These are phyloP conservation scores for Gambelia wislizenii DNA, from an alignment of 2,797 vertebrate species.

Conservation along the genomic window DNA sequence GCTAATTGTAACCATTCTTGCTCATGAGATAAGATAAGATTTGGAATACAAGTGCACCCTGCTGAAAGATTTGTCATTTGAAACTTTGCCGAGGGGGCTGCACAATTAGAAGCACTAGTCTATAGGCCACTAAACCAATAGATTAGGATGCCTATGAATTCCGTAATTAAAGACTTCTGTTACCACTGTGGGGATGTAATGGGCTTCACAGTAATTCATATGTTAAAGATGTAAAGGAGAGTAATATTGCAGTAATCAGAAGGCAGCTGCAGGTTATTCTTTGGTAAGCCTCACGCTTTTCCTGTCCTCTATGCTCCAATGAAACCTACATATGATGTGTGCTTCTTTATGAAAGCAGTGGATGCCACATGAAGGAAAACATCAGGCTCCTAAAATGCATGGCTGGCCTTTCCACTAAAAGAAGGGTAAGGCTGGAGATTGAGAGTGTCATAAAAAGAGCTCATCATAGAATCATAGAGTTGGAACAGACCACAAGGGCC, in stretches of 20 bases:
- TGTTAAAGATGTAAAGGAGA: conserved; percentile 24
- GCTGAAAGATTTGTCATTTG: conserved; percentile 55
- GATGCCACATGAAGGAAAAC: too few species aligned
- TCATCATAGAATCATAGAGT: too few species aligned
- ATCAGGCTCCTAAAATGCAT: too few species aligned
- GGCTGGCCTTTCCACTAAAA: too few species aligned
- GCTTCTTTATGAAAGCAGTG: background rate
- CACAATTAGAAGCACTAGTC: conserved; percentile 33
- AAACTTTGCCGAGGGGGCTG: conserved; percentile 56
- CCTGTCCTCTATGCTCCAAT: background rate
- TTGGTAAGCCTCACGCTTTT: conserved; percentile 8
- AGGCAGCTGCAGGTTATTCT: background rate
- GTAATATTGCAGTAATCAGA: conserved; percentile 8
- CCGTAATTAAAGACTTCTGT: conserved; percentile 52
- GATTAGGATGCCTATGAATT: background rate
- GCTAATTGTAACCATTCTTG: conserved; percentile 71
- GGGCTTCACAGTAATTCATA: conserved; percentile 21
- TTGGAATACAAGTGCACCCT: conserved; percentile 41
- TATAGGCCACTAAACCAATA: conserved; percentile 48
- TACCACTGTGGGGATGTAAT: conserved; percentile 9
- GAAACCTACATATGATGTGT: background rate
- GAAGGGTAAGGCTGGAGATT: too few species aligned
- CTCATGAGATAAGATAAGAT: conserved; percentile 66
- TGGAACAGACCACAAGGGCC: too few species aligned
- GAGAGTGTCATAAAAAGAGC: too few species aligned